Percentiles rank a stretch among this genome's conserved stretches.
Conservation (phyloP, 23 tunicate species). For the Trididemnum clinides region DNA sequence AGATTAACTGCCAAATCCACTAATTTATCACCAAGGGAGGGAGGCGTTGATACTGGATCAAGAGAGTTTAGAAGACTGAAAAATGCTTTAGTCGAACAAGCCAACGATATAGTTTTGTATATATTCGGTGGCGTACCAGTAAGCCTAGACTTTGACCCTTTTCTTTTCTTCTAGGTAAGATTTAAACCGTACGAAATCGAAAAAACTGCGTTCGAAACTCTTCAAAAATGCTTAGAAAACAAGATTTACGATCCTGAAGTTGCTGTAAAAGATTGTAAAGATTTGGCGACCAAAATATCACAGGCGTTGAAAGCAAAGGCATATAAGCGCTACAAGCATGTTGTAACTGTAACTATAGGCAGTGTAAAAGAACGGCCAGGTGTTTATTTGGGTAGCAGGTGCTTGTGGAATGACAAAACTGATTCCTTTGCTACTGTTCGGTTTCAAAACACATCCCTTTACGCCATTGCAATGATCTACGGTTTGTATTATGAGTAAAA, state of each 20-base stretch:
- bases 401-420: constrained; percentile 97
- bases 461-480: constrained; percentile 96
- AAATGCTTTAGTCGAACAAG: too few species aligned
- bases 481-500: constrained; percentile 87
- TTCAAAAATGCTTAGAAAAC: constrained; percentile 59
- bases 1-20: too few species aligned
- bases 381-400: constrained; percentile 90
- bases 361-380: constrained; percentile 89
- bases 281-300: constrained; percentile 82
- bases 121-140: too few species aligned
- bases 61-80: too few species aligned
- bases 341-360: constrained; percentile 92
- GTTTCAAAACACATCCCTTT: constrained; percentile 79
- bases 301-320: constrained; percentile 78
- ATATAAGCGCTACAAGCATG: constrained; percentile 89
- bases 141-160: too few species aligned
- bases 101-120: too few species aligned
- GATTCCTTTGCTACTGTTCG: constrained; percentile 92
- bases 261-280: constrained; percentile 62
- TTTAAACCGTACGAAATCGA: constrained; percentile 93
- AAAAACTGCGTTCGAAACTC: constrained; percentile 62
- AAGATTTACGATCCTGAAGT: constrained; percentile 83
- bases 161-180: not conserved
- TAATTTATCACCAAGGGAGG: too few species aligned
- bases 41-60: too few species aligned